phyloP scores from a whole-genome alignment of 2,888 invertebrate genomes.

The Cephus runcator region DNA sequence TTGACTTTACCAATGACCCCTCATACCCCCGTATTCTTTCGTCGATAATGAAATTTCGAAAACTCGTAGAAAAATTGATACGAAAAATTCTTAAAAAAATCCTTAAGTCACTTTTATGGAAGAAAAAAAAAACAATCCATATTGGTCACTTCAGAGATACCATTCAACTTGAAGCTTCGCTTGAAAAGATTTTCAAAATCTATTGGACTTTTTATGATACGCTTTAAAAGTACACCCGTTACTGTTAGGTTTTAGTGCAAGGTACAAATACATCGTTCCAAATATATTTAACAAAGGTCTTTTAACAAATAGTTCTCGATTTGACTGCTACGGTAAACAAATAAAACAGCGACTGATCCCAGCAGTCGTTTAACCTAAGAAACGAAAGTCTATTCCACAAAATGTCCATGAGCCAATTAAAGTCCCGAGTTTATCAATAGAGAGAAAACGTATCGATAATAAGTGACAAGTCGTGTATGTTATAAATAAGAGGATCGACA shows the following conservation, averaged over 20 bases:
- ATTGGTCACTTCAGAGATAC: background rate
- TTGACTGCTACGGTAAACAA: background rate
- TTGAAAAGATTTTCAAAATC: background rate
- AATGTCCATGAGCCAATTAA: background rate
- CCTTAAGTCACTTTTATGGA: background rate
- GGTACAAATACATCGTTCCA: background rate
- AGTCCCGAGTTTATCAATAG: background rate
- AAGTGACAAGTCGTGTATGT: background rate
- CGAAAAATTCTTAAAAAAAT: background rate
- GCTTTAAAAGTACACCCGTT: slow-evolving; percentile 38
- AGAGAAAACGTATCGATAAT: background rate
- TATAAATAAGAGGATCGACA: background rate
- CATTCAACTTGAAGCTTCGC: background rate
- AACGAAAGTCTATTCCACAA: background rate
- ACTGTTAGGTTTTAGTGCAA: slow-evolving; percentile 41
- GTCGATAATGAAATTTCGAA: no score
- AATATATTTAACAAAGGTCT: background rate
- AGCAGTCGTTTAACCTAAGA: background rate
- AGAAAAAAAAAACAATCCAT: background rate
- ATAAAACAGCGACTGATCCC: background rate
- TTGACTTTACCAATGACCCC: background rate
- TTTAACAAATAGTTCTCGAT: background rate
- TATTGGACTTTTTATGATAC: slow-evolving; percentile 36
- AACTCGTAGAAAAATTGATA: background rate
- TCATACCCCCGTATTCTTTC: no score